Evolutionary conservation across 2,888 invertebrate species (phyloP), one percentile per base, ranked within the genome.

Genomic region (Cheilosia vulpina): DNA sequence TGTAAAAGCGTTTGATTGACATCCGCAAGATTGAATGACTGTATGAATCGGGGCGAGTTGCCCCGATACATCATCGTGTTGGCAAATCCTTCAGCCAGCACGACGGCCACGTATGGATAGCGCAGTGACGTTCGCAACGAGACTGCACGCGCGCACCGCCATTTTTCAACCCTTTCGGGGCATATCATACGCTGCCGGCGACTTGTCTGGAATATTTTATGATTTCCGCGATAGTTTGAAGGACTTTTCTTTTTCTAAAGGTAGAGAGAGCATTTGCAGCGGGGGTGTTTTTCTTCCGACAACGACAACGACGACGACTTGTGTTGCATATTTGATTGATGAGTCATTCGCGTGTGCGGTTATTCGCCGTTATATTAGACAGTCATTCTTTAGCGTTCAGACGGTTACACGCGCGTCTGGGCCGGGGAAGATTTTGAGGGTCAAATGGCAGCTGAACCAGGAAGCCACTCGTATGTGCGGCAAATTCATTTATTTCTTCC

Each of bases 291-390:
- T 71, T 63, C 13, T 79, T 13, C 34, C 43, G 69, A 71, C 66
- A 58, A 55, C 66, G 53, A 66, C 65, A 72, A 71, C 66, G 63
- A 55, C 72, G 66, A 72, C 66, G 76, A 71, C 80, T 81, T 72
- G 80, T 62, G 76, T 63, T 80, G 85, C 79, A 85, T 85, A 85
- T 63, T 85, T 85, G 85, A 85, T 85, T 81, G 85, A 85, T 85
- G 85, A 81, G 80, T 85, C 81, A 85, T 85, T 85, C 72, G 80
- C 85, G 85, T 85, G 85, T 17, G 38, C 38, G 72, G 80, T 77
- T 76, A 76, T 80, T 75, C 76, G 75, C 76, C 76, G 76, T 76
- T 68, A 55, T 34, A 65, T 71, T 53, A 58, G 38, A 38, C 38
- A 60, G 82, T 60, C 66, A 72, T 78, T 83, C 53, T 15, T 65